phyloP scores from a whole-genome alignment of 2,113 vertebrate species.

The Martes martes region DNA sequence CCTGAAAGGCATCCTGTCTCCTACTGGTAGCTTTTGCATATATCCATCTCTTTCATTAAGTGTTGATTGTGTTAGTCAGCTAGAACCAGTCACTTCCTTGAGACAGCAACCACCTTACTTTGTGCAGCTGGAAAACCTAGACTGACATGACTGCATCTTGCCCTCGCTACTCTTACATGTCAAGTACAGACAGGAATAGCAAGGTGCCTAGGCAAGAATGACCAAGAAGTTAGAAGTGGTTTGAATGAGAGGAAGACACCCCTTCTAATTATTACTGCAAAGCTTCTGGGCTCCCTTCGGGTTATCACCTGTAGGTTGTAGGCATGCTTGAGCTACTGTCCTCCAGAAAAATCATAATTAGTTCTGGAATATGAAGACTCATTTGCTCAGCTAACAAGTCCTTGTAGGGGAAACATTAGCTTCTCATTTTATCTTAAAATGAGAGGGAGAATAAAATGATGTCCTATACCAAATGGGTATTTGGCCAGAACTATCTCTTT shows the following conservation, averaged over 20 bases:
- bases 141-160: not conserved
- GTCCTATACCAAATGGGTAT: not conserved
- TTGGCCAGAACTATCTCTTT: not conserved
- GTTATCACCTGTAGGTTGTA: not conserved
- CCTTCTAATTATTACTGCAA: not conserved
- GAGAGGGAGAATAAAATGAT: not conserved
- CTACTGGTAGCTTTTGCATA: not conserved
- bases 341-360: not conserved
- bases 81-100: not conserved
- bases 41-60: not conserved
- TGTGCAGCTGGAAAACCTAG: not conserved
- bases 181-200: not conserved
- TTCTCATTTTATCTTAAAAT: constrained; percentile 29
- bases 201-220: not conserved
- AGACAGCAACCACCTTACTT: not conserved
- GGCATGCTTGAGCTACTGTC: not conserved
- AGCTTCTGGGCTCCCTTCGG: not conserved
- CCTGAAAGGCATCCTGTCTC: not conserved
- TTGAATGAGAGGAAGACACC: not conserved
- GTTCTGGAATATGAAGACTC: not conserved
- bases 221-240: not conserved
- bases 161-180: not conserved
- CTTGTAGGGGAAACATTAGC: not conserved
- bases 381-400: not conserved
- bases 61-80: not conserved